These are phyloP conservation scores for Staurois parvus DNA, from an alignment of 2,797 vertebrate species.

Conservation along the genomic window DNA sequence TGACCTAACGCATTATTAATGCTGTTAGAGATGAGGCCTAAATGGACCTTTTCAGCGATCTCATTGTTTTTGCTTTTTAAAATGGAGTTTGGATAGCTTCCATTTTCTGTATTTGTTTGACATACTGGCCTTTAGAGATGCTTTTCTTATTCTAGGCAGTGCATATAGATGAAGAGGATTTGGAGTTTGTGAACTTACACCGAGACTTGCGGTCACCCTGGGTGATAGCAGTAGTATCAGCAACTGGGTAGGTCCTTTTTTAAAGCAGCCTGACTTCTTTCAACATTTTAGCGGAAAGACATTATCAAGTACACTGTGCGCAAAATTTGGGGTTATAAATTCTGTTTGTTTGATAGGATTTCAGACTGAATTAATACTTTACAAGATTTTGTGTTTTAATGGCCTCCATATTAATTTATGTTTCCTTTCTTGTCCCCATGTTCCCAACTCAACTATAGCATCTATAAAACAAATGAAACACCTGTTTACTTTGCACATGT, in stretches of 20 bases:
- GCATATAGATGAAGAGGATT: not conserved
- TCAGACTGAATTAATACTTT: no score
- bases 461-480: no score
- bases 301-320: no score
- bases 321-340: no score
- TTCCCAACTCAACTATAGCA: no score
- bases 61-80: constrained; percentile 7
- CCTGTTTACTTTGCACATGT: no score
- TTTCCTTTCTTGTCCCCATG: no score
- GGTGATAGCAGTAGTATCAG: not conserved
- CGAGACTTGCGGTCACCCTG: not conserved
- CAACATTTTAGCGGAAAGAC: no score
- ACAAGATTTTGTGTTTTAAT: no score
- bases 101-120: constrained; percentile 8
- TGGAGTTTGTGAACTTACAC: not conserved
- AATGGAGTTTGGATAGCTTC: constrained; percentile 7
- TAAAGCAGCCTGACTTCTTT: no score
- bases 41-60: constrained; percentile 66
- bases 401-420: no score
- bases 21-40: constrained; percentile 3
- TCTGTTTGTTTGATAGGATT: no score
- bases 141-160: not conserved
- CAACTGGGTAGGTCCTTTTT: not conserved
- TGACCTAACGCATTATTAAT: constrained; percentile 17
- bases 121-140: not conserved